Base-by-base conservation (phyloP, 2,888 invertebrate genomes). In the Marronus borbonicus region DNA sequence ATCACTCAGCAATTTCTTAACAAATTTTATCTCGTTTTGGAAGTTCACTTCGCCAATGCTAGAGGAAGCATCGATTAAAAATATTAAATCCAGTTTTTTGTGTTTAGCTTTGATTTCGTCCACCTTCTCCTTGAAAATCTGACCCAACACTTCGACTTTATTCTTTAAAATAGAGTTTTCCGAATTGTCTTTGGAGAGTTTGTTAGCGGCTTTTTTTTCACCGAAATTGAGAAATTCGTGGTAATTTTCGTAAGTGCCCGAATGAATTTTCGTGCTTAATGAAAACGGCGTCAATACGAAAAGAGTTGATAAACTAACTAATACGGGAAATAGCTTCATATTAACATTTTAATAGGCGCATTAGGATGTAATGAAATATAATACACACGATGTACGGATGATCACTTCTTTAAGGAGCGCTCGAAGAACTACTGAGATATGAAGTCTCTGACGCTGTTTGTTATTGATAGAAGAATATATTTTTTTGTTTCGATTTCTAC, bases 1-100 rank as follows among this genome's bases (percentile, higher is more conserved):
- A 84, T 92, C 92, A 44, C 93, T 92, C 60, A 94, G 85, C 5
- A 94, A 86, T 85, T 92, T 93, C 84, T 91, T 91, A 58, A 93
- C 93, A 85, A 94, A 93, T 84, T 91, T 92, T 69, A 94, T 86
- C 85, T 94, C 94, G 85, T 92, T 92, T 80, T 89, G 88, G 85
- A 94, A 94, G 86, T 94, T 93, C 24, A 89, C 87, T 80, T 90
- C 89, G 0, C 93, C 94, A 2, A 94, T 92, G 81, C 93, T 93
- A 0, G 92, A 92, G n/a, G 93, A 93, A 14, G 92, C 91, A 83
- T 94, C 94, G 65, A 94, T 91, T 65, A 94, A 87, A 85, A 94
- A 94, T 36, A 94, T 90, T 55, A 94, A 86, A 83, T 94, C 94
- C 80, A 92, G 87, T 86, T 89, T 81, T 64, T 84, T 83, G 3